These are phyloP conservation scores for Pycnonotus jocosus DNA, from an alignment of 2,113 vertebrate genomes.

Conservation along the genomic window DNA sequence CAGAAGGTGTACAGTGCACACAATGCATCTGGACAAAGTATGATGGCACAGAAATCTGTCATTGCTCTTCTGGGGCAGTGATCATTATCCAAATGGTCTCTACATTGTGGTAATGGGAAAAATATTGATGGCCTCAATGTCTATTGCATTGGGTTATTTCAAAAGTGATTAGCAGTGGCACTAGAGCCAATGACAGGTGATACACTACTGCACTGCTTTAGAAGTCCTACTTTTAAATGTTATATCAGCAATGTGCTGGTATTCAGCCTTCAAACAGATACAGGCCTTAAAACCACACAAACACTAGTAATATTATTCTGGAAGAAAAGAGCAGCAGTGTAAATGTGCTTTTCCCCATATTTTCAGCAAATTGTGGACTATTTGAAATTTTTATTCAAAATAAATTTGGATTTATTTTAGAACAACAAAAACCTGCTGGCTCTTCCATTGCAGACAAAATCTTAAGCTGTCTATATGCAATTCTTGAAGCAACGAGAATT, in stretches of 20 bases:
- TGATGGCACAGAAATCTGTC: neutral
- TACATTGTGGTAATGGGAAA: neutral
- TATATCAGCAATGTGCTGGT: neutral
- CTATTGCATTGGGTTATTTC: neutral
- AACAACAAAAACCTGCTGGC: neutral
- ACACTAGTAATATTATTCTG: neutral
- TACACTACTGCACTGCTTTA: neutral
- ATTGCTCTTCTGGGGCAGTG: neutral
- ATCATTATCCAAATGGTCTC: neutral
- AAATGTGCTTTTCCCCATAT: neutral
- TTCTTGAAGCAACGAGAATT: neutral
- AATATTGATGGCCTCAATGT: neutral
- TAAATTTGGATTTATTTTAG: neutral
- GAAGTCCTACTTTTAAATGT: neutral
- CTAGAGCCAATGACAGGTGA: neutral
- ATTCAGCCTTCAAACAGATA: neutral
- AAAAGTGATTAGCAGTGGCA: neutral
- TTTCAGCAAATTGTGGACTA: neutral
- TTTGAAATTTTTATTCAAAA: neutral
- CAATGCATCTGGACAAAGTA: neutral
- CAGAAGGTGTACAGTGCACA: accelerated
- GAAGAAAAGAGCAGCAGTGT: neutral
- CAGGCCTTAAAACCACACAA: neutral
- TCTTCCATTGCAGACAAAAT: neutral
- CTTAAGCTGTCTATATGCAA: neutral